These are phyloP conservation scores for Myotis brandtii DNA, from an alignment of 2,113 vertebrate genomes.

Conservation along the genomic window DNA sequence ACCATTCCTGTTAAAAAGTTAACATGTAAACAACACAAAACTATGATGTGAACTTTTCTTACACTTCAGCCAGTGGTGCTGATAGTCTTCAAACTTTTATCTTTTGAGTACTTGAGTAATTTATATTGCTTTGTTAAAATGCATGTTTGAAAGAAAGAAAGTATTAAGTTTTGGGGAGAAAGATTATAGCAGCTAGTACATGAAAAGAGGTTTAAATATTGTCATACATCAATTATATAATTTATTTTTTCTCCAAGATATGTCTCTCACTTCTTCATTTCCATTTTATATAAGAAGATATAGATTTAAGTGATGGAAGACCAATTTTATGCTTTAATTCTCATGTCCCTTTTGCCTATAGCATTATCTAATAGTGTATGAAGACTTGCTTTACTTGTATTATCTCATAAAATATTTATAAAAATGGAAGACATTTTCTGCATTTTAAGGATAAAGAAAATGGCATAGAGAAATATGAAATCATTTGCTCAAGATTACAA, in stretches of 20 bases:
- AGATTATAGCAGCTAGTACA: not conserved
- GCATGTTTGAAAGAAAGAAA: not conserved
- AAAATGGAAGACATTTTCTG: not conserved
- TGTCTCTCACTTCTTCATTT: not conserved
- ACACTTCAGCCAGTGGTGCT: not conserved
- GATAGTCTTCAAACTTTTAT: not conserved
- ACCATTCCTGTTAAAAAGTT: too few relatives aligned
- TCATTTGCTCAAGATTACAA: not conserved
- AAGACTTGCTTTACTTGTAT: not conserved
- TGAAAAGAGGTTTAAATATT: not conserved
- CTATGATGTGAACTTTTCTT: not conserved
- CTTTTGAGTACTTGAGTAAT: not conserved
- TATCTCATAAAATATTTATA: not conserved
- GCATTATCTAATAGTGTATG: not conserved
- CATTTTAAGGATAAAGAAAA: slow-evolving; percentile 43
- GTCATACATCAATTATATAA: not conserved
- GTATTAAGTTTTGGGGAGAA: not conserved
- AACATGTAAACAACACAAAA: not conserved
- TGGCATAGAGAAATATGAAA: not conserved
- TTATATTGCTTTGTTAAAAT: not conserved
- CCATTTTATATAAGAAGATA: not conserved
- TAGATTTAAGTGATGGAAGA: slow-evolving; percentile 7
- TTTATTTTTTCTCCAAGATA: not conserved
- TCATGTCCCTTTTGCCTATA: not conserved
- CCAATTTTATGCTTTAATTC: not conserved